Evolutionary conservation across 1,140 invertebrate genomes (phyloP).

Genomic region (Tribolium castaneum): DNA sequence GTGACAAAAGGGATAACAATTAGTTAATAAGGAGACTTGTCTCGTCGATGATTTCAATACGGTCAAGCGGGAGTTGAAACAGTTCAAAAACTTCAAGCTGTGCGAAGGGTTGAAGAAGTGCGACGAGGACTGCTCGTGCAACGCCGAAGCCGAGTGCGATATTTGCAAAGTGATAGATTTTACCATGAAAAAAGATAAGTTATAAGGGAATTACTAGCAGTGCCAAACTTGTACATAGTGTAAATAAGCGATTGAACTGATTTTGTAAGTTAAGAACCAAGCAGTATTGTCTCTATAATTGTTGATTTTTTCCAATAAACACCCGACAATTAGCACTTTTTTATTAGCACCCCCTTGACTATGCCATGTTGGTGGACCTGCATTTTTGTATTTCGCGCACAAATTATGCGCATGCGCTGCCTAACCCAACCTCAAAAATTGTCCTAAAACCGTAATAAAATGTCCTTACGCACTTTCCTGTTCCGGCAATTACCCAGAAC

Average conservation of each 20-base stretch:
- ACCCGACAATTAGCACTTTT: neutral
- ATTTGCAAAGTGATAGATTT: conserved; percentile 63
- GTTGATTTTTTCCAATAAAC: conserved; percentile 24
- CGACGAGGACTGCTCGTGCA: conserved; percentile 62
- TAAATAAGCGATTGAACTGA: neutral
- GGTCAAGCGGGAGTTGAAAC: conserved; percentile 59
- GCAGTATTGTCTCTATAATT: conserved; percentile 14
- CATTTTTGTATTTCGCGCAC: neutral
- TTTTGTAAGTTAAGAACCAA: conserved; percentile 33
- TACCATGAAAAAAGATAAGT: conserved; percentile 62
- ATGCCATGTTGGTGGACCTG: too few relatives aligned
- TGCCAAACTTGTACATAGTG: conserved; percentile 16
- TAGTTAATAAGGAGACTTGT: conserved; percentile 45
- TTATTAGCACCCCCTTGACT: too few relatives aligned
- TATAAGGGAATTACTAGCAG: conserved; percentile 43
- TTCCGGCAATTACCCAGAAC: neutral
- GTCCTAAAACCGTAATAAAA: neutral
- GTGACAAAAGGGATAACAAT: conserved; percentile 68
- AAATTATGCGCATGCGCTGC: neutral
- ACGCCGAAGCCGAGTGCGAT: conserved; percentile 61
- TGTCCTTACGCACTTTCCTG: neutral
- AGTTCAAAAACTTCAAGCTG: conserved; percentile 61
- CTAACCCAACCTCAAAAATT: neutral
- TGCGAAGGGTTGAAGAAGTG: conserved; percentile 62
- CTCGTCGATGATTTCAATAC: conserved; percentile 47